A percentile compares a stretch with the other conserved stretches of the same genome.
phyloP scores from a whole-genome alignment of 2,113 vertebrate species.

The Chascanopsetta lugubris region DNA sequence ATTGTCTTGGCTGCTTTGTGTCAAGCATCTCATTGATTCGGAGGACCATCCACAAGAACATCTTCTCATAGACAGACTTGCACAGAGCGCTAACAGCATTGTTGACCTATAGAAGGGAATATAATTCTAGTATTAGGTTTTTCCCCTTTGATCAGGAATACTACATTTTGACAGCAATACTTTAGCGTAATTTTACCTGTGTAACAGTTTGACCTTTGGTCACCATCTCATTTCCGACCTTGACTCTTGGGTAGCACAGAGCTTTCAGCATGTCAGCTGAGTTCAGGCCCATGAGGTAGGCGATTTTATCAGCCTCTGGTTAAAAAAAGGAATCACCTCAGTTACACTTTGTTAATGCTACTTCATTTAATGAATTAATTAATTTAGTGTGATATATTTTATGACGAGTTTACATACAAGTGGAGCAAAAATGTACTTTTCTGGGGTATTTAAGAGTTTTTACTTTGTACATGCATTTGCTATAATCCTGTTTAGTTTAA shows the following conservation, averaged over 20 bases:
- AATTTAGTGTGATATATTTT: too few relatives aligned
- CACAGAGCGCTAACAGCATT: constrained; percentile 76
- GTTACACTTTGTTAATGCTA: background rate
- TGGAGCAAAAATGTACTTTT: background rate
- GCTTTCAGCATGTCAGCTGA: constrained; percentile 81
- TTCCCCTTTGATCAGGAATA: too few relatives aligned
- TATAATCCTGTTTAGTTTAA: background rate
- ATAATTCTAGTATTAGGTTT: too few relatives aligned
- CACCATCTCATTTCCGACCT: constrained; percentile 68
- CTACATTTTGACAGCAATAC: too few relatives aligned
- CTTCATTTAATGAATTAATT: background rate
- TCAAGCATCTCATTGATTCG: constrained; percentile 84
- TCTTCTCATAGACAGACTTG: constrained; percentile 82
- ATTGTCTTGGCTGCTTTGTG: constrained; percentile 77
- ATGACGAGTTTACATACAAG: background rate
- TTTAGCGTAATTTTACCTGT: constrained; percentile 62
- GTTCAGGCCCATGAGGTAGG: constrained; percentile 75
- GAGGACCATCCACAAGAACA: constrained; percentile 84
- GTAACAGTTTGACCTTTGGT: constrained; percentile 75
- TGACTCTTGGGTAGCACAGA: constrained; percentile 76
- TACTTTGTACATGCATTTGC: background rate
- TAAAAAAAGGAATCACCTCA: background rate
- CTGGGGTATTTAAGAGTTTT: too few relatives aligned
- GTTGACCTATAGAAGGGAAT: constrained; percentile 59
- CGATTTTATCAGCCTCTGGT: constrained; percentile 57